Evolutionary conservation across 2,888 invertebrate genomes (phyloP).

Genomic region (Microplitis manilae): DNA sequence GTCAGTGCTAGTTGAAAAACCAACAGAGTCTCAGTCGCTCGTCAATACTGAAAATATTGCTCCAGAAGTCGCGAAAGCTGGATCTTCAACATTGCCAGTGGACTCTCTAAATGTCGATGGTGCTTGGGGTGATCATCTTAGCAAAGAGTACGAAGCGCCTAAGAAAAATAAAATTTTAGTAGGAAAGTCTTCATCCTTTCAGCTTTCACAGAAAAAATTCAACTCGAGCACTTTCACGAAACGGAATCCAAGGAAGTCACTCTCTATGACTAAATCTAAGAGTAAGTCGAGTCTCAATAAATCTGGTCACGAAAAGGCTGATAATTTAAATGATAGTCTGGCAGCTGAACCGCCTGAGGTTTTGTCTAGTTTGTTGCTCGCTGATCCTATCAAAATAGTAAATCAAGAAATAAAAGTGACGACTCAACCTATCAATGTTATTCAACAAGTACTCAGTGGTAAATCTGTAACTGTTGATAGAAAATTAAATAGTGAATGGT

Average conservation of each 20-base stretch:
- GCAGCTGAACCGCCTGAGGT: not conserved
- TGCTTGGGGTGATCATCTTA: constrained; percentile 73
- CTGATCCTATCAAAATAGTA: constrained; percentile 59
- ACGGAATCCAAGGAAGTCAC: constrained; percentile 83
- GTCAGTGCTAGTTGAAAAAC: not conserved
- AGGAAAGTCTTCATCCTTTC: constrained; percentile 70
- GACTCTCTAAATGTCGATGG: constrained; percentile 60
- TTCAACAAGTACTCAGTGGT: constrained; percentile 65
- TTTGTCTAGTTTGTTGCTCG: constrained; percentile 49
- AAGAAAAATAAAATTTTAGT: constrained; percentile 51
- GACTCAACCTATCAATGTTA: constrained; percentile 60
- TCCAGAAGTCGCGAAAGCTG: constrained; percentile 3
- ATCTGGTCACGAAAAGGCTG: not conserved
- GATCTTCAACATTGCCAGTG: constrained; percentile 35
- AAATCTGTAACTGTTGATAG: constrained; percentile 54
- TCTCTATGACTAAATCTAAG: constrained; percentile 67
- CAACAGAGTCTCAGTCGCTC: not conserved
- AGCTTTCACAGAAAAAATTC: constrained; percentile 80
- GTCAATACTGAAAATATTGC: constrained; percentile 21
- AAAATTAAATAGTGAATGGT: constrained; percentile 76
- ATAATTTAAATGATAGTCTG: not conserved
- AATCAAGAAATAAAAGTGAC: constrained; percentile 49
- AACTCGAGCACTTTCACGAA: constrained; percentile 79
- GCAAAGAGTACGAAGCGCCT: constrained; percentile 60
- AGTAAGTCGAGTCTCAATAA: constrained; percentile 56